A percentile compares a stretch with the other conserved stretches of the same genome.
Conservation (phyloP, 2,797 vertebrate genomes). For the Megalops cyprinoides region DNA sequence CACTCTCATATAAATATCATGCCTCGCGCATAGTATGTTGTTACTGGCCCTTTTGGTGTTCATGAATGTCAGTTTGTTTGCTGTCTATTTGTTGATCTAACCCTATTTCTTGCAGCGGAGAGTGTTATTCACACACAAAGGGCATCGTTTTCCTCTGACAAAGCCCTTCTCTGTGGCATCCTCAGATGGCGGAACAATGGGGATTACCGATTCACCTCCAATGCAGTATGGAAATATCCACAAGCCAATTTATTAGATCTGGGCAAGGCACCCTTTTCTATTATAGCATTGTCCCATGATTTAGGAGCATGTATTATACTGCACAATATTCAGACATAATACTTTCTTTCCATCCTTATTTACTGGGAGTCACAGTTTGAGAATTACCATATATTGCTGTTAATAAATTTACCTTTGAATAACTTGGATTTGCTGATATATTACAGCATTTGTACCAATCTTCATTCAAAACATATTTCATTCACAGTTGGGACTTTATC, state of each 20-base stretch:
- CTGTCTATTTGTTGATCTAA: constrained; percentile 36
- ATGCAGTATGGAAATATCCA: constrained; percentile 45
- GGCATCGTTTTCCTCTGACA: constrained; percentile 47
- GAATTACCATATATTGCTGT: not conserved
- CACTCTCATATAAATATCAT: not conserved
- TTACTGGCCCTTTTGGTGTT: not conserved
- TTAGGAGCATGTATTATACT: constrained; percentile 24
- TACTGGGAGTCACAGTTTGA: not conserved
- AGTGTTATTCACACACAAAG: constrained; percentile 36
- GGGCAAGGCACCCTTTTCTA: not conserved
- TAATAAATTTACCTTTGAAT: not conserved
- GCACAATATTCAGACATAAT: constrained; percentile 52
- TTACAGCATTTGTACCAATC: no score
- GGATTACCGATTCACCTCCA: constrained; percentile 59
- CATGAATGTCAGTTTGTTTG: constrained; percentile 24
- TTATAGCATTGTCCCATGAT: constrained; percentile 2
- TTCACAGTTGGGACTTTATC: no score
- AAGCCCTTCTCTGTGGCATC: constrained; percentile 39
- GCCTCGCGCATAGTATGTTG: not conserved
- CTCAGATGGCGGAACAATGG: constrained; percentile 46
- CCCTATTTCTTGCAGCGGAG: constrained; percentile 39
- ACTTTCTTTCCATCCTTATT: not conserved
- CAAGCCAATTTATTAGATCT: constrained; percentile 57
- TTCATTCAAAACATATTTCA: no score
- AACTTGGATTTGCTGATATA: not conserved